Evolutionary conservation across 2,113 vertebrate genomes (phyloP).

Genomic region (Diphyllodes magnificus): DNA sequence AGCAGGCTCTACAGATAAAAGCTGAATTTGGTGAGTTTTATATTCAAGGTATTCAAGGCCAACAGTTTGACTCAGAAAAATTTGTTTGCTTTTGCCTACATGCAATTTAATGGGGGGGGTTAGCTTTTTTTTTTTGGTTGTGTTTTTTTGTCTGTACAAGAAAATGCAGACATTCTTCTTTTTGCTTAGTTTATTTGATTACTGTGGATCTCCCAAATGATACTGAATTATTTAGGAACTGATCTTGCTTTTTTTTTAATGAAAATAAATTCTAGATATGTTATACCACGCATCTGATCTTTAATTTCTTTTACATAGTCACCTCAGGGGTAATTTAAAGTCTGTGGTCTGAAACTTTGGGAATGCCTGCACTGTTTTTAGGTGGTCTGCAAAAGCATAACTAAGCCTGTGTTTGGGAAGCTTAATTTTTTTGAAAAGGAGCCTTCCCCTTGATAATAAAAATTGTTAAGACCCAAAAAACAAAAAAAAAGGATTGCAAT

Average conservation of each 20-base stretch:
- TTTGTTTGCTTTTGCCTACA: background rate
- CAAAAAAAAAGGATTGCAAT: rapidly evolving
- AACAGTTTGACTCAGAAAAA: background rate
- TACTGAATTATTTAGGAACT: background rate
- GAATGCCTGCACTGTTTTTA: background rate
- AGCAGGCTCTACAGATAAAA: background rate
- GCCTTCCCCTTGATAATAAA: background rate
- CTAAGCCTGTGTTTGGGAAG: background rate
- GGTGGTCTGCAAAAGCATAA: background rate
- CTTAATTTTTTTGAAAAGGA: background rate
- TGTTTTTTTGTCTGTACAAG: background rate
- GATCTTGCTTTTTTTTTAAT: background rate
- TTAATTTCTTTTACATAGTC: background rate
- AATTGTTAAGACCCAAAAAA: background rate
- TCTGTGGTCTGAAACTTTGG: background rate
- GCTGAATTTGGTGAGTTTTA: background rate
- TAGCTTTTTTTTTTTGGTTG: rapidly evolving
- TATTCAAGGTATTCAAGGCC: background rate
- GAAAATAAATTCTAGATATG: background rate
- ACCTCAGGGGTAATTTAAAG: background rate
- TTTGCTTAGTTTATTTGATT: background rate
- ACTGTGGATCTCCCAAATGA: background rate
- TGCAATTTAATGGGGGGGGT: background rate
- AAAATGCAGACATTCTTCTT: background rate
- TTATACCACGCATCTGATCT: background rate